Evolutionary conservation across 2,888 invertebrate species (phyloP).

Genomic region (Embidobia sp.): DNA sequence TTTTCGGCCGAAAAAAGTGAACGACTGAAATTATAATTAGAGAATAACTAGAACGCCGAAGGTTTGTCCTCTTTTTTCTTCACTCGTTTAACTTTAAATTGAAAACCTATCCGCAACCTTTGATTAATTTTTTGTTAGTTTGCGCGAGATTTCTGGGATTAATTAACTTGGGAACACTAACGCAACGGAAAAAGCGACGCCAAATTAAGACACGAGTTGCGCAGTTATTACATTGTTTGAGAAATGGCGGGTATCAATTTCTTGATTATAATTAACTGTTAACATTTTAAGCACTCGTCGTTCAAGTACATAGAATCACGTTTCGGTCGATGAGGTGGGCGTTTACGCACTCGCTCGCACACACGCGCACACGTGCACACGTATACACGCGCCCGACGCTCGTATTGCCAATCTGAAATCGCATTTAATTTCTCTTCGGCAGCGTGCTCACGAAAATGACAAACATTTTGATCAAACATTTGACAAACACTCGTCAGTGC

Average conservation of each 20-base stretch:
- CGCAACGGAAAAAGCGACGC: too few species aligned
- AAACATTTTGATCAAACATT: slow-evolving; percentile 80
- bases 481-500: slow-evolving; percentile 78
- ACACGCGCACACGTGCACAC: slow-evolving; percentile 41
- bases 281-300: slow-evolving; percentile 57
- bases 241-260: slow-evolving; percentile 43
- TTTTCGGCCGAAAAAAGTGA: too few species aligned
- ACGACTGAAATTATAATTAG: too few species aligned
- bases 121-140: neutral
- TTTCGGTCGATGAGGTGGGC: slow-evolving; percentile 60
- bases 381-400: slow-evolving; percentile 37
- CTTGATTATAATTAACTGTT: slow-evolving; percentile 62
- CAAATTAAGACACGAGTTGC: slow-evolving; percentile 12
- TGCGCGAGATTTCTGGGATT: too few species aligned
- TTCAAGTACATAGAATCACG: slow-evolving; percentile 51
- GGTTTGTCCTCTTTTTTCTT: too few species aligned
- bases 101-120: too few species aligned
- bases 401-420: slow-evolving; percentile 72
- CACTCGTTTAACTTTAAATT: too few species aligned
- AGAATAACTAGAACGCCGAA: too few species aligned
- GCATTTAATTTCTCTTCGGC: slow-evolving; percentile 76
- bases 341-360: slow-evolving; percentile 52
- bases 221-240: slow-evolving; percentile 7
- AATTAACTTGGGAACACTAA: too few species aligned
- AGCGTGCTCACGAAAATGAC: slow-evolving; percentile 73